Conservation (phyloP, 2,113 vertebrate genomes). For the Nesogale talazaci region DNA sequence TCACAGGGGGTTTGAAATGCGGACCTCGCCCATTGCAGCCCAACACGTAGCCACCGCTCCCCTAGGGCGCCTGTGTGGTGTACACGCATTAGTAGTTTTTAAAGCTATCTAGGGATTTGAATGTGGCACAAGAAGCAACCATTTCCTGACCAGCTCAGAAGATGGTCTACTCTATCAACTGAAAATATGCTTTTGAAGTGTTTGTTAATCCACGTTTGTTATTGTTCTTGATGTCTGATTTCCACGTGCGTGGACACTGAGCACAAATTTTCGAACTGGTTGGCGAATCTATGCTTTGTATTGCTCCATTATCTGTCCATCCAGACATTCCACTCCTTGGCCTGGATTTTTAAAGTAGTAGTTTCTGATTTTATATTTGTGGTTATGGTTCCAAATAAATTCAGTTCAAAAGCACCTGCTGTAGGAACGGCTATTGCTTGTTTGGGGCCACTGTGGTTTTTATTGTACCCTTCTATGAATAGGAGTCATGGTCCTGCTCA, state of each 20-base stretch:
- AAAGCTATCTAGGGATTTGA: neutral
- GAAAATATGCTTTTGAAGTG: neutral
- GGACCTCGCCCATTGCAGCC: neutral
- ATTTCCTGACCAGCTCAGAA: neutral
- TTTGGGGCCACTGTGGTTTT: neutral
- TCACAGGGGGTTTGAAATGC: neutral
- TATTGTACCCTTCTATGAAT: neutral
- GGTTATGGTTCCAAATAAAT: conserved; percentile 3
- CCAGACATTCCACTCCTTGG: neutral
- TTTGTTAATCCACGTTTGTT: neutral
- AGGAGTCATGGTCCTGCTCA: neutral
- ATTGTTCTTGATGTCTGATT: neutral
- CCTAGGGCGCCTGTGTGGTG: too few species aligned
- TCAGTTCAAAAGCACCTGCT: neutral
- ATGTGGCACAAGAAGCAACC: neutral
- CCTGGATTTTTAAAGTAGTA: neutral
- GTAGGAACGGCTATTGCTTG: neutral
- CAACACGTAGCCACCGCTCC: too few species aligned
- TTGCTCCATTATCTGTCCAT: neutral
- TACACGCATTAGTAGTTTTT: neutral
- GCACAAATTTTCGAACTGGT: neutral
- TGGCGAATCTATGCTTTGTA: neutral
- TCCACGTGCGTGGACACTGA: neutral
- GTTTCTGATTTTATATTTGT: neutral
- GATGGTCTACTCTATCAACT: neutral